Evolutionary conservation across 2,113 vertebrate genomes (phyloP), one percentile per base, ranked within the genome.

Genomic region (Tragelaphus buxtoni): DNA sequence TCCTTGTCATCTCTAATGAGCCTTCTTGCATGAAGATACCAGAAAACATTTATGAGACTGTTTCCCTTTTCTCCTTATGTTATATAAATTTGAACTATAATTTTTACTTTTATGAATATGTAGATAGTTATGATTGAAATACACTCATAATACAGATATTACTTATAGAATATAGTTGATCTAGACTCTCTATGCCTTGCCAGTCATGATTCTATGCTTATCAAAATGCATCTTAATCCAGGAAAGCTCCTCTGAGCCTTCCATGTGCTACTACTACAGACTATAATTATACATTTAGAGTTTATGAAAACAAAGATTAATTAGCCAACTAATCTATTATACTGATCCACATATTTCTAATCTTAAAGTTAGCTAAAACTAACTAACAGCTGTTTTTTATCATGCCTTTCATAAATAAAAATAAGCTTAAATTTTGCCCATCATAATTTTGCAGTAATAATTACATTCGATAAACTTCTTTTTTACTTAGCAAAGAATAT

Each of bases 301-400:
- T n/a, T n/a, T n/a, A n/a, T n/a, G n/a, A n/a, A n/a, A n/a, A n/a
- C n/a, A n/a, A n/a, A n/a, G n/a, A n/a, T n/a, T n/a, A n/a, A n/a
- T n/a, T n/a, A n/a, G 14, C 16, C 81, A 96, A 96, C 92, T 76
- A 82, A 63, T 63, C 80, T 97, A 94, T 88, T 82, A 91, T 35
- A 63, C 32, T 91, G 17, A 12, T 76, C 7, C 17, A 95, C 14
- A 91, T 9, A 49, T 49, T 60, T 79, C 32, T n/a, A 90, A 65
- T 83, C 28, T 86, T 87, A 91, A 93, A 92, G 20, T 6, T 26
- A 93, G 30, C 30, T 96, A 95, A 97, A 94, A 86, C 55, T 79
- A 90, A 83, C 32, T 56, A 94, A 42, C 10, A 92, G 17, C 39
- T 95, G 9, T 85, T 97, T 69, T 94, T 90, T 74, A 77, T 47